phyloP scores from a whole-genome alignment of 92 coral and sea anemone genomes.

The Meandrina meandrites region DNA sequence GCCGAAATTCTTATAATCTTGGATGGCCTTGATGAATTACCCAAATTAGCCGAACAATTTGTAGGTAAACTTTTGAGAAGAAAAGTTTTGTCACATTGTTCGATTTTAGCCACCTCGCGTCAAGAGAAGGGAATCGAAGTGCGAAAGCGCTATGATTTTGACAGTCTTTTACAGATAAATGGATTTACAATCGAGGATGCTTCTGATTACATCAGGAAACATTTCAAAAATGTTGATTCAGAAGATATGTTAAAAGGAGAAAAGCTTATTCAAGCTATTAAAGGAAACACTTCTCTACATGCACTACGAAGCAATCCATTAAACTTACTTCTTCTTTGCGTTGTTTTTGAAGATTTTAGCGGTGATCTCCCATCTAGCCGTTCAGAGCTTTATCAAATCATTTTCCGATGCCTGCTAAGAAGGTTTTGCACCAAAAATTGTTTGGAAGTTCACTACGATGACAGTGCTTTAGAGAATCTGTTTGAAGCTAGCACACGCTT shows the following conservation, averaged over 20 bases:
- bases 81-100: too few species aligned
- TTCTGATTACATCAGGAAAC: too few species aligned
- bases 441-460: not conserved
- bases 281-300: not conserved
- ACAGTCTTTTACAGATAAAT: too few species aligned
- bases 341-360: conserved; percentile 9
- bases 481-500: not conserved
- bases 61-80: too few species aligned
- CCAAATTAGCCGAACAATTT: too few species aligned
- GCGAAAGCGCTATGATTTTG: too few species aligned
- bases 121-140: too few species aligned
- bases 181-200: too few species aligned
- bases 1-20: too few species aligned
- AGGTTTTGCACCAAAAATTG: not conserved
- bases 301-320: conserved; percentile 11
- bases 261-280: not conserved
- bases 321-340: conserved; percentile 29
- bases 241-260: not conserved
- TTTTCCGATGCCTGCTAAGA: not conserved
- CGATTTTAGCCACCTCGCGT: too few species aligned
- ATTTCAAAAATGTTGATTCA: too few species aligned
- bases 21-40: too few species aligned
- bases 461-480: not conserved
- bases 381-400: not conserved
- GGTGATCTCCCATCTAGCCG: conserved; percentile 16